Conservation (phyloP, 35 echinoderm and acorn worm species). For the Ophioderma brevispina region DNA sequence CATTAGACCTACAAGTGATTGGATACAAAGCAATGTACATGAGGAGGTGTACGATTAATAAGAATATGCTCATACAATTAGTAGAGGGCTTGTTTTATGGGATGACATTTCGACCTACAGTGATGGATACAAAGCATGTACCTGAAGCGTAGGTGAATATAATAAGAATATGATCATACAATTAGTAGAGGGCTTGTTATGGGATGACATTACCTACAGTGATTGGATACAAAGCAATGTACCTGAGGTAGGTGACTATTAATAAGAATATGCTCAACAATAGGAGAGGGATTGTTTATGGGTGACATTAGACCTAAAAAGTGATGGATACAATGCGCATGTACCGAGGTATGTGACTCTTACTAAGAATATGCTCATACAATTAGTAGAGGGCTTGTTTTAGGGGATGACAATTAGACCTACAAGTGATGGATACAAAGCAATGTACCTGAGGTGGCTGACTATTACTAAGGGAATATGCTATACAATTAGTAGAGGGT, state of each 20-base stretch:
- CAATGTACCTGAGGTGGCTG: slow-evolving; percentile 75
- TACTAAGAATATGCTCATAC: too few species aligned
- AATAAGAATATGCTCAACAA: too few species aligned
- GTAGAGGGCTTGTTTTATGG: slow-evolving; percentile 89
- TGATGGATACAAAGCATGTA: slow-evolving; percentile 88
- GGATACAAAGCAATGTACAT: too few species aligned
- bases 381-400: slow-evolving; percentile 78
- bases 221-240: slow-evolving; percentile 95
- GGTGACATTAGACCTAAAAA: too few species aligned
- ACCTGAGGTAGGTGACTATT: slow-evolving; percentile 84
- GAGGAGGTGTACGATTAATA: too few species aligned
- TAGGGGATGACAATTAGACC: slow-evolving; percentile 93
- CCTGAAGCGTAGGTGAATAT: slow-evolving; percentile 70
- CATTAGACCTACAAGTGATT: too few species aligned
- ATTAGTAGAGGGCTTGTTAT: slow-evolving; percentile 90
- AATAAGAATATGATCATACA: too few species aligned
- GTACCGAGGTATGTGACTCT: too few species aligned
- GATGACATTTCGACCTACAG: slow-evolving; percentile 81
- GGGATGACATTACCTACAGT: slow-evolving; percentile 86
- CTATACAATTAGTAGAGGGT: too few species aligned
- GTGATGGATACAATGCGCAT: too few species aligned
- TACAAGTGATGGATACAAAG: slow-evolving; percentile 74
- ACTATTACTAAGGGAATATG: too few species aligned
- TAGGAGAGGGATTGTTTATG: too few species aligned
- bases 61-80: slow-evolving; percentile 88